Evolutionary conservation across 2,113 vertebrate species (phyloP).

Genomic region (Nannospalax galili): DNA sequence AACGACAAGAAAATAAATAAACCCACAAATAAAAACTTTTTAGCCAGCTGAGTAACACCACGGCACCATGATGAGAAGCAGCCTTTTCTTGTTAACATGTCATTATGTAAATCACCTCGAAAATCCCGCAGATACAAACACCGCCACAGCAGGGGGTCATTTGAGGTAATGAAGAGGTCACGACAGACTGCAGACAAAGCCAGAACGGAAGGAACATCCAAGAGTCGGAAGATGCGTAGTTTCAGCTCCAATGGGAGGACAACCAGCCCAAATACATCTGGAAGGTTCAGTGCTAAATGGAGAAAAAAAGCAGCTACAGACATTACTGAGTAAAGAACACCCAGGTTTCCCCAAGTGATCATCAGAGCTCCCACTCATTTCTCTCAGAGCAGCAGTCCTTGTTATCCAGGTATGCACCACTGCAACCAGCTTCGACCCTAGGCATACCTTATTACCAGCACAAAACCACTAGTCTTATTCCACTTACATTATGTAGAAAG

Average conservation of each 20-base stretch:
- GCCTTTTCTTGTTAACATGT: background rate
- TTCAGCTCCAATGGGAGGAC: conserved; percentile 95
- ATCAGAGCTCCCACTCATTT: background rate
- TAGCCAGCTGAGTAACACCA: background rate
- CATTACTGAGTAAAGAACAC: background rate
- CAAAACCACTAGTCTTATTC: no score
- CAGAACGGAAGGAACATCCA: conserved; percentile 90
- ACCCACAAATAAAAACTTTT: conserved; percentile 31
- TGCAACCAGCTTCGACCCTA: no score
- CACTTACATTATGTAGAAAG: no score
- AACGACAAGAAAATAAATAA: background rate
- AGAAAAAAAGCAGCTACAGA: background rate
- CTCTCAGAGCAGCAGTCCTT: background rate
- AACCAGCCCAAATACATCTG: conserved; percentile 93
- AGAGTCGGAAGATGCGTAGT: conserved; percentile 92
- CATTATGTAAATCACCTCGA: conserved; percentile 84
- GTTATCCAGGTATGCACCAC: no score
- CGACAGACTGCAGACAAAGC: conserved; percentile 90
- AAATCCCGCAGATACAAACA: conserved; percentile 94
- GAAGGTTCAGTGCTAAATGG: conserved; percentile 92
- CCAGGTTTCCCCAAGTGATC: background rate
- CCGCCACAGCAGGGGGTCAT: conserved; percentile 94
- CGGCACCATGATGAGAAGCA: background rate
- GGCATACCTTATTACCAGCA: no score
- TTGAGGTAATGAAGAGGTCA: conserved; percentile 86